A percentile compares a stretch with the other conserved stretches of the same genome.
These are phyloP conservation scores for Aplidium turbinatum DNA, from an alignment of 23 tunicate species.

Conservation along the genomic window DNA sequence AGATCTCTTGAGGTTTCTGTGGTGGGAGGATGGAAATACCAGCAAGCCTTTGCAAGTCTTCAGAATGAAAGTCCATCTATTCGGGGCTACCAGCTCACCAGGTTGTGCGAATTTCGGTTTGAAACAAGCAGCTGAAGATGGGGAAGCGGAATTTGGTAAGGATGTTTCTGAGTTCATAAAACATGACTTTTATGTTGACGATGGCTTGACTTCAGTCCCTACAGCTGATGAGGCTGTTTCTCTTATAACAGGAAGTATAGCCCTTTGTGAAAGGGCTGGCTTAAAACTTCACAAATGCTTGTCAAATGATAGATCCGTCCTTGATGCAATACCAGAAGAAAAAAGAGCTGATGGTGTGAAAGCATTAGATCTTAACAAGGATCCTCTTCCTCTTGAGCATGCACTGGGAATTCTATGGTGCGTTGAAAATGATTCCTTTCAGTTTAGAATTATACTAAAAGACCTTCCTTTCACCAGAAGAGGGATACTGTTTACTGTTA, in stretches of 20 bases:
- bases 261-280: no score
- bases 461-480: constrained; percentile 17
- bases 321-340: no score
- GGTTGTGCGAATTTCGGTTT: constrained; percentile 28
- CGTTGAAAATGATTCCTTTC: constrained; percentile 7
- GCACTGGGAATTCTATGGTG: constrained; percentile 30
- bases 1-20: constrained; percentile 2
- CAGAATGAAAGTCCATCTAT: constrained; percentile 5
- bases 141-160: constrained; percentile 11
- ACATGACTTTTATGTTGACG: constrained; percentile 16
- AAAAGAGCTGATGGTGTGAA: no score
- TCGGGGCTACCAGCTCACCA: constrained; percentile 14
- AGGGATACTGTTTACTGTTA: constrained; percentile 15
- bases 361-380: constrained; percentile 3
- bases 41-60: not conserved
- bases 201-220: constrained; percentile 20
- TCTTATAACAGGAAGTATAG: not conserved
- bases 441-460: constrained; percentile 1
- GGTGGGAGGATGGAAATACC: constrained; percentile 12
- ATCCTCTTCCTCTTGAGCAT: constrained; percentile 12
- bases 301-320: no score
- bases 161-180: not conserved
- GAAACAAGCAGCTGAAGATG: constrained; percentile 23
- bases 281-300: no score
- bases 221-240: not conserved